Conservation (phyloP, 2,888 invertebrate species). For the Netelia fuscicornis region DNA sequence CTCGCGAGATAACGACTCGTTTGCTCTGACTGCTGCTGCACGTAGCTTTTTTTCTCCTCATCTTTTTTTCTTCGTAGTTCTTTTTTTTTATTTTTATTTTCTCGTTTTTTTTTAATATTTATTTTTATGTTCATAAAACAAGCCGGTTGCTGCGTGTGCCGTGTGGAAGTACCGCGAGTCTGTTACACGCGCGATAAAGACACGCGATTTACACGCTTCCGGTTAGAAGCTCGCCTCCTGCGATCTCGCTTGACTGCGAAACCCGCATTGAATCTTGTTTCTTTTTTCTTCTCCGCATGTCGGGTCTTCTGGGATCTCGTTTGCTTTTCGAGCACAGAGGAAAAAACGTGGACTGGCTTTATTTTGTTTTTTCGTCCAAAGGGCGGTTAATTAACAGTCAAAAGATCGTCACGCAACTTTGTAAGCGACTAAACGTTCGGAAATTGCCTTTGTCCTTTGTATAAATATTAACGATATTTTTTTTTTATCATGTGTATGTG, state of each 20-base stretch:
- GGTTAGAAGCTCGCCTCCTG: conserved; percentile 4
- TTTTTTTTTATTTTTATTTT: conserved; percentile 6
- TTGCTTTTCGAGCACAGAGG: too few relatives aligned
- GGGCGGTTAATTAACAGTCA: conserved; percentile 1
- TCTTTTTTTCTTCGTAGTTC: conserved; percentile 15
- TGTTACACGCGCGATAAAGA: conserved; percentile 34
- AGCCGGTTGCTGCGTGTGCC: conserved; percentile 31
- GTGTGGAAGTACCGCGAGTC: background rate
- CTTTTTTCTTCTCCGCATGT: background rate
- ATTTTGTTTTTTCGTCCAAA: background rate
- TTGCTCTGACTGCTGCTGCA: conserved; percentile 48
- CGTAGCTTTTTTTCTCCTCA: background rate
- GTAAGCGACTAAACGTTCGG: background rate
- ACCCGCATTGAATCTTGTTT: conserved; percentile 37
- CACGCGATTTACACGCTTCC: conserved; percentile 30
- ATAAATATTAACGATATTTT: background rate
- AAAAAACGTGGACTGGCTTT: too few relatives aligned
- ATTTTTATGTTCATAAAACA: conserved; percentile 5
- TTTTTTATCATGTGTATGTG: background rate
- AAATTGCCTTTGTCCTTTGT: background rate
- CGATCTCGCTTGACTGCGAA: background rate
- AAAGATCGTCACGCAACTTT: background rate
- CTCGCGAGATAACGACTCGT: conserved; percentile 62
- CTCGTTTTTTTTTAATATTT: background rate
- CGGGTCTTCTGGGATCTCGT: too few relatives aligned